Evolutionary conservation across 2,797 vertebrate species (phyloP), one percentile per base, ranked within the genome.

Genomic region (Tiaroga cobitis): DNA sequence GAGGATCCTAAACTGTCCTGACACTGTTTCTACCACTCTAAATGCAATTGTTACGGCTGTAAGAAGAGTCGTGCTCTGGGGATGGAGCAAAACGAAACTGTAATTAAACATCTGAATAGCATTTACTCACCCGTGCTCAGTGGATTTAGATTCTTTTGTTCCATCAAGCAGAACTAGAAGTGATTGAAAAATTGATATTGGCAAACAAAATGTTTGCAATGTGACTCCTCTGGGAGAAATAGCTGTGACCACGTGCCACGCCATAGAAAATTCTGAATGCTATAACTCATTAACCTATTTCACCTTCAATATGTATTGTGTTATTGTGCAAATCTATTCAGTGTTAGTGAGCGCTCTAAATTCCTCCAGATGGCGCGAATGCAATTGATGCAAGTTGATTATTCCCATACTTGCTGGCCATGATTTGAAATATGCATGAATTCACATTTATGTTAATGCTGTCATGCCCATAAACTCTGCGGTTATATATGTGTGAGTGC

Each of bases 181-280:
- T 92, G 90, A 93, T 93, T 93, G 90, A 87, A 86, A 93, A 92
- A 93, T 91, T 76, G 87, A 93, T 91, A 89, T 85, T 87, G 85
- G 81, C 80, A 84, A 92, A 89, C 84, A 91, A 92, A 91, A 63
- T 90, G 86, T 90, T 82, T 88, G 63, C 34, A 56, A 86, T 85
- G 80, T 65, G 86, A 78, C 76, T 61, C 18, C 91, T 92, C 91
- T 90, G 10, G 85, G 32, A 70, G 63, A 78, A 73, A 37, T 26
- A 83, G 63, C 49, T 37, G 29, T 6, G 69, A 32, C 51, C 37
- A 73, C 7, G 7, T 19, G 41, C 37, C 0, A 11, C 21, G 0
- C 10, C 11, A 32, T 32, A 21, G 2, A 63, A 73, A 73, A 59
- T 56, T 56, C 15, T 9, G 10, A 70, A 59, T 41, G 69, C 39